These are phyloP conservation scores for Apodemus agrarius DNA, from an alignment of 2,797 vertebrate genomes.

Conservation along the genomic window DNA sequence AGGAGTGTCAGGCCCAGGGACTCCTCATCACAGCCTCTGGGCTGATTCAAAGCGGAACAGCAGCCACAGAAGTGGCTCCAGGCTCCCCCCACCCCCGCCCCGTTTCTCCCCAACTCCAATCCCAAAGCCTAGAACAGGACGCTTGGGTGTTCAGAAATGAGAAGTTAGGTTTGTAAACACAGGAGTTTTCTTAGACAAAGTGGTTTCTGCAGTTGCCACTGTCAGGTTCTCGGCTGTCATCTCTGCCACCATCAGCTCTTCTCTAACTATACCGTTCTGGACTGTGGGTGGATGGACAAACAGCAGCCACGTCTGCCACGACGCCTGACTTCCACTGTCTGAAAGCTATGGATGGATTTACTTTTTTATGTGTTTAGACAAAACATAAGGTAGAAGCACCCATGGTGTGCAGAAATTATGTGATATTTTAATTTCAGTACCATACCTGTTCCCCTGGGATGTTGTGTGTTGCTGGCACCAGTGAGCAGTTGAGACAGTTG, in stretches of 20 bases:
- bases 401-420: neutral
- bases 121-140: neutral
- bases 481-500: neutral
- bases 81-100: neutral
- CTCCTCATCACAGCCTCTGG: neutral
- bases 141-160: neutral
- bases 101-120: neutral
- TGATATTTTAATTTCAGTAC: neutral
- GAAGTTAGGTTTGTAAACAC: neutral
- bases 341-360: neutral
- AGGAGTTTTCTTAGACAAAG: conserved; percentile 30
- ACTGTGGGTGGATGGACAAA: neutral
- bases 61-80: neutral
- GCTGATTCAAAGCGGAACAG: neutral
- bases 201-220: neutral
- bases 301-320: neutral
- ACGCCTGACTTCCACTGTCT: neutral
- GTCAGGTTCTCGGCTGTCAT: neutral
- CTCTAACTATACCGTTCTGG: neutral
- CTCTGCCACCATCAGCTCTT: neutral
- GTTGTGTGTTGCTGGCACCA: neutral
- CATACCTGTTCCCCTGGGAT: neutral
- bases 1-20: neutral
- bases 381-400: neutral
- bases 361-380: neutral